Conservation (phyloP, 2,888 invertebrate genomes). For the Lycaena phlaeas region DNA sequence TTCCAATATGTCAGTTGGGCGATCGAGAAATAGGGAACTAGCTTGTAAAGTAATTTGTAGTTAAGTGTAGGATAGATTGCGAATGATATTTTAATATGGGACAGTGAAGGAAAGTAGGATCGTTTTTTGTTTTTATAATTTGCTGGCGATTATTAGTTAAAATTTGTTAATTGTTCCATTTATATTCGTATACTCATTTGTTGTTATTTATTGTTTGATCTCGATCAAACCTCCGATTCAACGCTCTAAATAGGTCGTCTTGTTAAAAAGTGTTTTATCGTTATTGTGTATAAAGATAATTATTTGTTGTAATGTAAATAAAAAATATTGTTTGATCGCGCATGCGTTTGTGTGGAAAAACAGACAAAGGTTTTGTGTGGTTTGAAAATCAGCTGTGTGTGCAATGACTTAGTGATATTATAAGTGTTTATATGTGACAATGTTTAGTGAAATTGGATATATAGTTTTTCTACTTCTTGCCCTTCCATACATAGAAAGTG, state of each 20-base stretch:
- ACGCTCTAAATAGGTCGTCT: constrained; percentile 32
- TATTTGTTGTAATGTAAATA: constrained; percentile 66
- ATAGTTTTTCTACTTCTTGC: constrained; percentile 78
- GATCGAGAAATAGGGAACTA: constrained; percentile 32
- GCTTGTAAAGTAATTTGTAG: constrained; percentile 28
- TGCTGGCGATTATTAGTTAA: constrained; percentile 19
- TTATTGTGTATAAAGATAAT: constrained; percentile 33
- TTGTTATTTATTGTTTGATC: constrained; percentile 52
- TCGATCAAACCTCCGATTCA: constrained; percentile 21
- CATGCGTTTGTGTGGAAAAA: constrained; percentile 71
- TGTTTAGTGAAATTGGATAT: constrained; percentile 78
- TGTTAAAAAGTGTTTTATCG: constrained; percentile 27
- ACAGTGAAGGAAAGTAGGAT: constrained; percentile 27
- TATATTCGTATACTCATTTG: constrained; percentile 33
- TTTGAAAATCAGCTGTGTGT: constrained; percentile 74
- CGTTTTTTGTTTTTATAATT: constrained; percentile 25
- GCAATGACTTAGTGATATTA: constrained; percentile 70
- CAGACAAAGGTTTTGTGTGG: constrained; percentile 76
- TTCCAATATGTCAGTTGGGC: constrained; percentile 57
- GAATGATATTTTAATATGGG: constrained; percentile 31
- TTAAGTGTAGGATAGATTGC: constrained; percentile 29
- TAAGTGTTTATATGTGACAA: constrained; percentile 66
- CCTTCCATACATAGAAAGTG: constrained; percentile 80
- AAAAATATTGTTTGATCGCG: constrained; percentile 68
- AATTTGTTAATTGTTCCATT: constrained; percentile 24